phyloP scores from a whole-genome alignment of 2,888 invertebrate genomes.

The Drepanosiphum platanoidis region DNA sequence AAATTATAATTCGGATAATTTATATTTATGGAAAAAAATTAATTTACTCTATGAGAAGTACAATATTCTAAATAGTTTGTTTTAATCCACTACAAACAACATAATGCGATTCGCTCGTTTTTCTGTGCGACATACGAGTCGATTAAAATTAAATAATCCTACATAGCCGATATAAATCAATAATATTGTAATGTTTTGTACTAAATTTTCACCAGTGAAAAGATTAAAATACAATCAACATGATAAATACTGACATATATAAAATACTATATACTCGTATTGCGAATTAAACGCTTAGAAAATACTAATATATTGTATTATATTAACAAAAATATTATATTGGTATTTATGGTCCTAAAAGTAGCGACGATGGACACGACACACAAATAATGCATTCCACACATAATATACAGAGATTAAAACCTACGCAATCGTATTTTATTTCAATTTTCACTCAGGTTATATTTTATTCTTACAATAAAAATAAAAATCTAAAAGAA shows the following conservation, averaged over 20 bases:
- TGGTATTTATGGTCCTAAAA: not conserved
- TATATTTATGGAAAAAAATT: too few relatives aligned
- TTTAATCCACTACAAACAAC: too few relatives aligned
- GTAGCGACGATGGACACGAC: not conserved
- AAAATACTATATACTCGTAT: not conserved
- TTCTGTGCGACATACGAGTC: too few relatives aligned
- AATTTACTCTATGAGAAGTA: too few relatives aligned
- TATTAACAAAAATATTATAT: not conserved
- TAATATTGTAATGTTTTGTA: too few relatives aligned
- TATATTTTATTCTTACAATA: not conserved
- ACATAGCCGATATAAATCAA: too few relatives aligned
- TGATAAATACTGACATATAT: not conserved
- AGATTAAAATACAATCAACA: not conserved
- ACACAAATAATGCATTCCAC: not conserved
- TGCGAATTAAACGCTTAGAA: too few relatives aligned
- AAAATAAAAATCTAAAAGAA: not conserved
- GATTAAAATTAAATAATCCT: too few relatives aligned
- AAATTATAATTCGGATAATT: too few relatives aligned
- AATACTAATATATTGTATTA: not conserved
- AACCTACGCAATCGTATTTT: not conserved
- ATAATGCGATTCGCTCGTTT: too few relatives aligned
- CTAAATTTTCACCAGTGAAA: not conserved
- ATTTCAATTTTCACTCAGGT: not conserved
- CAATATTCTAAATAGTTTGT: too few relatives aligned
- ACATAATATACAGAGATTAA: not conserved